These are phyloP conservation scores for Perccottus glenii DNA, from an alignment of 2,113 vertebrate genomes.

Conservation along the genomic window DNA sequence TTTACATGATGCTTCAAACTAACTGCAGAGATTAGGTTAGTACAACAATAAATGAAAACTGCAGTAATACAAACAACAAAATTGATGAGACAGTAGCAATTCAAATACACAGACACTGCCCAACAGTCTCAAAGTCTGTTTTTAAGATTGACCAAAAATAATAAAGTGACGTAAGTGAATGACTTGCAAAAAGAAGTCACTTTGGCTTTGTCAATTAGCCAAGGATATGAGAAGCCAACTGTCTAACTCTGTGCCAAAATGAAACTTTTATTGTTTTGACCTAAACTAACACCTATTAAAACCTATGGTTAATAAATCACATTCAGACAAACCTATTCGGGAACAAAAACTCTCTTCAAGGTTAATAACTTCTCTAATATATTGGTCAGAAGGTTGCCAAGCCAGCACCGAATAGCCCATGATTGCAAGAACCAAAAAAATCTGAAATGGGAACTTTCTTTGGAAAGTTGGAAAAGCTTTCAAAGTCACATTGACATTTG, in stretches of 20 bases:
- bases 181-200: constrained; percentile 28
- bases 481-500: constrained; percentile 15
- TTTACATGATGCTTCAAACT: no score
- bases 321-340: background rate
- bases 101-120: no score
- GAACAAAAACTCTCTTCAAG: background rate
- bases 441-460: background rate
- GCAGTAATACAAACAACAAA: no score
- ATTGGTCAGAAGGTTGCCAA: constrained; percentile 3
- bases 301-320: background rate
- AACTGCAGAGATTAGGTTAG: no score
- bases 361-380: background rate
- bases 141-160: no score
- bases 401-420: background rate
- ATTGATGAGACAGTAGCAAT: no score
- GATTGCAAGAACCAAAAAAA: constrained; percentile 1
- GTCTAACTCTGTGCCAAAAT: constrained; percentile 34
- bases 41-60: no score
- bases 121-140: no score
- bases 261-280: constrained; percentile 3
- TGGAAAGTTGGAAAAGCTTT: background rate
- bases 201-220: constrained; percentile 35
- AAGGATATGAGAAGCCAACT: constrained; percentile 13
- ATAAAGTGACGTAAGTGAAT: background rate
- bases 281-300: constrained; percentile 23